These are phyloP conservation scores for Caloenas nicobarica DNA, from an alignment of 2,113 vertebrate genomes.

Conservation along the genomic window DNA sequence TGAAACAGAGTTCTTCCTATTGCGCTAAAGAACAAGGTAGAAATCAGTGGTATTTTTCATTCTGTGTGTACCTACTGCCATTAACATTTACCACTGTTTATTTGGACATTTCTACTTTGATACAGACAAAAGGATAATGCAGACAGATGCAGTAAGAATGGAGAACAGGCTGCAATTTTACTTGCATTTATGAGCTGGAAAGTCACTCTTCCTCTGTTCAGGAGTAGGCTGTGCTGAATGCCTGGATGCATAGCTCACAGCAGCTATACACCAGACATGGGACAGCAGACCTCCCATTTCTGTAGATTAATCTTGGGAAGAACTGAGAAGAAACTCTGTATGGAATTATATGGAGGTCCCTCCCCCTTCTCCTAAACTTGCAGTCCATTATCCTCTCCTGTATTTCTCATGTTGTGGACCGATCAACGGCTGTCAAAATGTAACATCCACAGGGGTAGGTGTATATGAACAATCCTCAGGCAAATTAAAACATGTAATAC, in stretches of 20 bases:
- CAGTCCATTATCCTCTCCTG: neutral
- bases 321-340: neutral
- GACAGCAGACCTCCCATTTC: neutral
- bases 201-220: neutral
- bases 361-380: neutral
- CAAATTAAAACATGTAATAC: neutral
- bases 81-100: neutral
- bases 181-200: neutral
- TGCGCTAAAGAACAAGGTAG: neutral
- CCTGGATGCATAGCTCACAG: neutral
- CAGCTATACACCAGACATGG: neutral
- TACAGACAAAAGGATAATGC: neutral
- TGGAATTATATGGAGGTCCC: neutral
- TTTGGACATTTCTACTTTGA: neutral
- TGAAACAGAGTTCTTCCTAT: neutral
- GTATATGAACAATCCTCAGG: neutral
- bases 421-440: neutral
- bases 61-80: neutral
- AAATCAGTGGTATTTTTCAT: neutral
- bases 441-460: neutral
- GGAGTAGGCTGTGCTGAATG: neutral
- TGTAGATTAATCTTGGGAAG: neutral
- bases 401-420: neutral
- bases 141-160: neutral
- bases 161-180: neutral